Conservation (phyloP, 2,113 vertebrate genomes). For the Sitta europaea region DNA sequence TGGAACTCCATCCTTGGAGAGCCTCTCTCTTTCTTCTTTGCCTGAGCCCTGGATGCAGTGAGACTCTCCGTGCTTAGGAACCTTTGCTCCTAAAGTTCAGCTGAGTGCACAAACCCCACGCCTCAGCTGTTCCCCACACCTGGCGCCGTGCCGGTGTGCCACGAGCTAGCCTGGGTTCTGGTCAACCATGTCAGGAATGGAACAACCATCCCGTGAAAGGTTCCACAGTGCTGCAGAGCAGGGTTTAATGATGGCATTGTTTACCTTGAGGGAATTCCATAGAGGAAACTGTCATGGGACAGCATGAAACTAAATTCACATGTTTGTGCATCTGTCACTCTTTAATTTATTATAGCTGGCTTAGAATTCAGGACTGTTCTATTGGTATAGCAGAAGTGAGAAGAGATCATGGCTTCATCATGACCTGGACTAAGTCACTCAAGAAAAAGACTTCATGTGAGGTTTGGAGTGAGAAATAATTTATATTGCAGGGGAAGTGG, state of each 20-base stretch:
- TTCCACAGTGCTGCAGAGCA: not conserved
- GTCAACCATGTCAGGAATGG: too few relatives aligned
- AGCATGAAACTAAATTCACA: not conserved
- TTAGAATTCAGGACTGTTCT: not conserved
- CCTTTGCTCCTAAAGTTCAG: too few relatives aligned
- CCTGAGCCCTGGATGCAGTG: too few relatives aligned
- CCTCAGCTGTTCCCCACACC: too few relatives aligned
- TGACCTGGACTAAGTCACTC: not conserved
- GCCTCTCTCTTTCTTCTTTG: too few relatives aligned
- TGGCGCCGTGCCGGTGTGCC: too few relatives aligned
- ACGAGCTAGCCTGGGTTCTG: too few relatives aligned
- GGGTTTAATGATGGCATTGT: not conserved
- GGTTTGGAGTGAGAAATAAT: not conserved
- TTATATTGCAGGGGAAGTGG: not conserved
- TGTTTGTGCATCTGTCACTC: not conserved
- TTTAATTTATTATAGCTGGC: not conserved
- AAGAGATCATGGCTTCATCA: accelerated
- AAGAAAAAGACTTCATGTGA: not conserved
- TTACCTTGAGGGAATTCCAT: not conserved
- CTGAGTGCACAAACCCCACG: too few relatives aligned
- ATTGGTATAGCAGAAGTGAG: not conserved
- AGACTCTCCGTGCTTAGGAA: too few relatives aligned
- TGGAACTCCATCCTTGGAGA: too few relatives aligned
- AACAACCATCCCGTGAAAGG: not conserved
- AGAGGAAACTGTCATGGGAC: not conserved